Evolutionary conservation across 2,113 vertebrate species (phyloP).

Genomic region (Parotia lawesii): DNA sequence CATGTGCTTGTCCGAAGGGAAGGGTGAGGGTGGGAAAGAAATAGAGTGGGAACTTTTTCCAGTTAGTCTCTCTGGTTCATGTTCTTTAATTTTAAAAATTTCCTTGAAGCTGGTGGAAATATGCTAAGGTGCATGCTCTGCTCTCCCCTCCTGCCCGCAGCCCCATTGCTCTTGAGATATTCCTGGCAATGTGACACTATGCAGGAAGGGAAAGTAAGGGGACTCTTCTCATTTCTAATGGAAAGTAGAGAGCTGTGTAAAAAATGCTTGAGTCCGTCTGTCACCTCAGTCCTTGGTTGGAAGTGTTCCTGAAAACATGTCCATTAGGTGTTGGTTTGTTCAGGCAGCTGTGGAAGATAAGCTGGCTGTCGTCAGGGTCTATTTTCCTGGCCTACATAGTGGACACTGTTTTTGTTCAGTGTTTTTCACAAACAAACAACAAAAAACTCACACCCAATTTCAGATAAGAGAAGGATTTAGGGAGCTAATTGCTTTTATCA

Average conservation of each 20-base stretch:
- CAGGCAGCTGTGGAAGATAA: slow-evolving; percentile 45
- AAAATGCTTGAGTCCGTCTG: accelerated
- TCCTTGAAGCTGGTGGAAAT: not conserved
- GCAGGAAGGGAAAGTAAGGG: not conserved
- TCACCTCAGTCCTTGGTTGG: not conserved
- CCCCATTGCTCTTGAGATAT: not conserved
- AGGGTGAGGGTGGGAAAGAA: not conserved
- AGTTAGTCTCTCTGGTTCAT: not conserved
- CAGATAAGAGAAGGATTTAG: slow-evolving; percentile 5
- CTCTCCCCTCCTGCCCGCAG: not conserved
- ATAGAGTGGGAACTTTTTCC: not conserved
- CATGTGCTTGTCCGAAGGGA: not conserved
- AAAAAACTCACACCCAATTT: slow-evolving; percentile 23
- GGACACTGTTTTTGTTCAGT: not conserved
- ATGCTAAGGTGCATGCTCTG: not conserved
- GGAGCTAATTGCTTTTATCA: slow-evolving; percentile 30
- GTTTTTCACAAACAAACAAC: slow-evolving; percentile 1
- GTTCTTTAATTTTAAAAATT: not conserved
- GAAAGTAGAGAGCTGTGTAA: not conserved
- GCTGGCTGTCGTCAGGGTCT: not conserved
- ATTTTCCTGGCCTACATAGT: not conserved
- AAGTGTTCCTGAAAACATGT: not conserved
- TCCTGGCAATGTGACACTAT: not conserved
- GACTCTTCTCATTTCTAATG: not conserved
- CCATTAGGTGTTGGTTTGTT: not conserved